These are phyloP conservation scores for Hemibagrus guttatus DNA, from an alignment of 2,797 vertebrate species.

Conservation along the genomic window DNA sequence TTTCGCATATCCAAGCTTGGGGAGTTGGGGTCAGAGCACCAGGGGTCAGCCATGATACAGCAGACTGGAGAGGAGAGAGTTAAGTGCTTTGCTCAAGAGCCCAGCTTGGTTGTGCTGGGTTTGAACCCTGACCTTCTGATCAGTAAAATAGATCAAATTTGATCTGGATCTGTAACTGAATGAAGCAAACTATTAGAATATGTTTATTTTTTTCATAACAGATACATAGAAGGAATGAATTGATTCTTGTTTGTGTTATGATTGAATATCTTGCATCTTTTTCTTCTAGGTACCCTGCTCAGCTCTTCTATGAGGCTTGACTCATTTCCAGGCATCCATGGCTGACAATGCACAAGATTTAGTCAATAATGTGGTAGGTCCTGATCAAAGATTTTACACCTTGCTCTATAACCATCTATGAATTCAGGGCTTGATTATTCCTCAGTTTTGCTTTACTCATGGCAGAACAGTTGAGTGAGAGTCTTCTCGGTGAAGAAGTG, in stretches of 20 bases:
- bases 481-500: not conserved
- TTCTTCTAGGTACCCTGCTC: conserved; percentile 16
- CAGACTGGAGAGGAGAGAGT: too few relatives aligned
- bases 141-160: too few relatives aligned
- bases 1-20: too few relatives aligned
- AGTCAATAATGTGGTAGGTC: conserved; percentile 75
- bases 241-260: not conserved
- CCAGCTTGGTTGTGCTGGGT: too few relatives aligned
- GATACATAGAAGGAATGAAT: not conserved
- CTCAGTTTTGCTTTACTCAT: not conserved
- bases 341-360: conserved; percentile 72
- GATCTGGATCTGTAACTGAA: not conserved
- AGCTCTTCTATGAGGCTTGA: conserved; percentile 70
- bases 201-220: not conserved
- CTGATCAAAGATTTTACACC: not conserved
- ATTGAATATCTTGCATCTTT: not conserved
- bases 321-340: conserved; percentile 68
- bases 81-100: too few relatives aligned
- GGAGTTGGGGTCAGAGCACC: too few relatives aligned
- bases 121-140: too few relatives aligned
- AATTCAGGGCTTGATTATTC: not conserved
- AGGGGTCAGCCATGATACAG: too few relatives aligned
- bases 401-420: not conserved
- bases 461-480: not conserved
- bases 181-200: not conserved